Conservation (phyloP, 2,797 vertebrate genomes). For the Picus viridis region DNA sequence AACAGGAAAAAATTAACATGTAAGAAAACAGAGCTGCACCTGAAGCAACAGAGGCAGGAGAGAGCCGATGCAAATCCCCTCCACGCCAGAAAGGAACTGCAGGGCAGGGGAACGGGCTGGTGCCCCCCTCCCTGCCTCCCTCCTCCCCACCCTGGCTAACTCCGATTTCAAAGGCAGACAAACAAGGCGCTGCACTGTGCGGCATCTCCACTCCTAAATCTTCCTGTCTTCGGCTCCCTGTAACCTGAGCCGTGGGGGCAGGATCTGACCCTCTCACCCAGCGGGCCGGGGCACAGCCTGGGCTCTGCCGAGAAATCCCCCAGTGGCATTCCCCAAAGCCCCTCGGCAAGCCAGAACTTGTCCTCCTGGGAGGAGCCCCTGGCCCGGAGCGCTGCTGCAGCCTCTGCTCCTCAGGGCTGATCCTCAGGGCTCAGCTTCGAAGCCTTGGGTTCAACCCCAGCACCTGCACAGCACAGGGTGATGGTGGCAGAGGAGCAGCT, state of each 20-base stretch:
- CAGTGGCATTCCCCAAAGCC: neutral
- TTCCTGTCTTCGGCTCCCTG: constrained; percentile 80
- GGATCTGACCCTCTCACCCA: constrained; percentile 72
- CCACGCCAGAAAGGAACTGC: constrained; percentile 68
- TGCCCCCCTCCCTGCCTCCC: constrained; percentile 40
- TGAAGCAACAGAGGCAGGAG: constrained; percentile 79
- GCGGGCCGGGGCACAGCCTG: constrained; percentile 30
- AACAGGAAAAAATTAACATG: constrained; percentile 82
- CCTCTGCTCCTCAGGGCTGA: neutral
- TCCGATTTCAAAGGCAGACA: constrained; percentile 83
- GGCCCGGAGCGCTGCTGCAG: neutral
- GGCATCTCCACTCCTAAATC: constrained; percentile 81
- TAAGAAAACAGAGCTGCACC: constrained; percentile 83
- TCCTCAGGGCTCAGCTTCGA: no score
- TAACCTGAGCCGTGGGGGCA: constrained; percentile 76
- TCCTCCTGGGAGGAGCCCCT: neutral
- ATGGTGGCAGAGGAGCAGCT: neutral
- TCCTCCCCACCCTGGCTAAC: constrained; percentile 45
- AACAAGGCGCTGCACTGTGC: constrained; percentile 79
- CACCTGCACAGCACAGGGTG: neutral
- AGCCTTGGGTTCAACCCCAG: neutral
- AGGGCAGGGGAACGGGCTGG: constrained; percentile 70
- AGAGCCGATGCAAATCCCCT: constrained; percentile 62
- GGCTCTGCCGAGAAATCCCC: neutral
- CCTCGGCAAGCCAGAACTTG: rapidly evolving